Evolutionary conservation across 2,113 vertebrate species (phyloP).

Genomic region (Ochotona princeps): DNA sequence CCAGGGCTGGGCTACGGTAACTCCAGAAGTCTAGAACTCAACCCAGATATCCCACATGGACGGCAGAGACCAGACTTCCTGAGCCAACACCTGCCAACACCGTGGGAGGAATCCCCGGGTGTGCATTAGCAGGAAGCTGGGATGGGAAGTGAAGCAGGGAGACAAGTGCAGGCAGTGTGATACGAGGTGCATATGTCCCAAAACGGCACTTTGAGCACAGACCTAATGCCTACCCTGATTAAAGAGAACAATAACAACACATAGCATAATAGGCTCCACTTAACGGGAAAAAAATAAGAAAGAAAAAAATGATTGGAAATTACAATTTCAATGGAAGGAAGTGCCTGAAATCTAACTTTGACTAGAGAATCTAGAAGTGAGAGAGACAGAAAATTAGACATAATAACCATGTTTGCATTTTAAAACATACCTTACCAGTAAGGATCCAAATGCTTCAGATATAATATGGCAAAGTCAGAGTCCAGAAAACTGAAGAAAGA

Average conservation of each 20-base stretch:
- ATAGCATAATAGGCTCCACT: conserved; percentile 33
- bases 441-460: conserved; percentile 31
- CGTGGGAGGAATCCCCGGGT: no score
- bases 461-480: conserved; percentile 47
- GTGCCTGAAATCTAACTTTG: conserved; percentile 49
- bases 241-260: not conserved
- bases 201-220: no score
- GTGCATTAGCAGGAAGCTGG: no score
- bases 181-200: no score
- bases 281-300: not conserved
- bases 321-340: conserved; percentile 57
- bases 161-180: no score
- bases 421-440: conserved; percentile 75
- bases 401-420: conserved; percentile 75
- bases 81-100: no score
- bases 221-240: not conserved
- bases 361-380: conserved; percentile 39
- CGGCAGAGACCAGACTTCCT: no score
- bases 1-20: no score
- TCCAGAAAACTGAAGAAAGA: conserved; percentile 39
- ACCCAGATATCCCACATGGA: no score
- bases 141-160: no score
- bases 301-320: not conserved
- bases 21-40: no score
- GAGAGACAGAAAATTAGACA: conserved; percentile 74